Evolutionary conservation across 1,140 invertebrate species (phyloP).

Genomic region (Apocrypta bakeri): DNA sequence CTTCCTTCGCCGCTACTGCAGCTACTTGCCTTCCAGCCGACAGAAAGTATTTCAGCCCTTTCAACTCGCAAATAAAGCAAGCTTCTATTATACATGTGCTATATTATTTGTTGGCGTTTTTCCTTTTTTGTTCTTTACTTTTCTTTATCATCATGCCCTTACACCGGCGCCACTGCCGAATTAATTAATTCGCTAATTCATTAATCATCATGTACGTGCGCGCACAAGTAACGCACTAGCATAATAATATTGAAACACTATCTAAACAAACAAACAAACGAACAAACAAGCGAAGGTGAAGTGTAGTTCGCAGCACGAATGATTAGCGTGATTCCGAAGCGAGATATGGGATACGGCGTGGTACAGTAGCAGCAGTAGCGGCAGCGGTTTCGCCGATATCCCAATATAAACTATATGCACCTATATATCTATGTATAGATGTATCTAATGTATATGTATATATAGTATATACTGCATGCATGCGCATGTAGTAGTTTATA

Average conservation of each 20-base stretch:
- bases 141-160: not conserved
- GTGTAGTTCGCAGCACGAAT: conserved; percentile 51
- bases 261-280: conserved; percentile 66
- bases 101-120: not conserved
- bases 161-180: not conserved
- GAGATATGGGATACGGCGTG: conserved; percentile 57
- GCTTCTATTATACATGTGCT: not conserved
- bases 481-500: no score
- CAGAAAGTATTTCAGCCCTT: not conserved
- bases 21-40: not conserved
- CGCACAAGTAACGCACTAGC: conserved; percentile 36
- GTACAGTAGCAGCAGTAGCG: not conserved
- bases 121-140: not conserved
- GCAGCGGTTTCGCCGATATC: conserved; percentile 32
- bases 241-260: conserved; percentile 67
- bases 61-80: not conserved
- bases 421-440: conserved; percentile 51
- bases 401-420: conserved; percentile 50
- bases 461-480: no score
- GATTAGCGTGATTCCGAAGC: conserved; percentile 62
- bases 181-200: conserved; percentile 49
- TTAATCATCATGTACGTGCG: conserved; percentile 67
- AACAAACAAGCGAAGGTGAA: not conserved
- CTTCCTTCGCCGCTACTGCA: not conserved
- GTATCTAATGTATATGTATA: not conserved